phyloP scores from a whole-genome alignment of 2,888 invertebrate genomes.

The Sesamia inferens region DNA sequence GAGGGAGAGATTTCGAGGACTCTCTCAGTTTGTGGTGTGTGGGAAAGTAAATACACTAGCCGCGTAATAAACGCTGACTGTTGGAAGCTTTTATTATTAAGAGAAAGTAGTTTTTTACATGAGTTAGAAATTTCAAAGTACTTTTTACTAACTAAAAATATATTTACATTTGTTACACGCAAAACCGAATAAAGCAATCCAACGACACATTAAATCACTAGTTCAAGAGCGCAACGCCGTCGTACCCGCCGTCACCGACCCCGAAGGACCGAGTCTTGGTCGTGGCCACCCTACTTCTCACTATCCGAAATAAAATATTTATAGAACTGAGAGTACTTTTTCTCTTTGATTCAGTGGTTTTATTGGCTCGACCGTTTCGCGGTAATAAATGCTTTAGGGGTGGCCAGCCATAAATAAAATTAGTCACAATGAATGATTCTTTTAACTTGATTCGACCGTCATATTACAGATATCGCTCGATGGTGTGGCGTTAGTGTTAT shows the following conservation, averaged over 20 bases:
- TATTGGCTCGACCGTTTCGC: constrained; percentile 86
- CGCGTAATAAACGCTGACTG: constrained; percentile 29
- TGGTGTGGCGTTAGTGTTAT: constrained; percentile 61
- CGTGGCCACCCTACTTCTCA: constrained; percentile 82
- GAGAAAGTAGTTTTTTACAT: not conserved
- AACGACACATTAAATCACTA: constrained; percentile 40
- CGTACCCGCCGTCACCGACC: constrained; percentile 10
- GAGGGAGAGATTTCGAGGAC: constrained; percentile 59
- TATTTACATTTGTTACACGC: constrained; percentile 7
- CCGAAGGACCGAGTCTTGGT: constrained; percentile 42
- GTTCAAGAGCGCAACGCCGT: constrained; percentile 34
- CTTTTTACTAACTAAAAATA: not conserved
- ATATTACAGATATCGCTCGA: constrained; percentile 68
- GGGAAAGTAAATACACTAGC: constrained; percentile 43
- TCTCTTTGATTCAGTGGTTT: constrained; percentile 90
- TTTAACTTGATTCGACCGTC: constrained; percentile 74
- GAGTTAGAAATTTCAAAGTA: not conserved
- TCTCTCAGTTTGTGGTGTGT: constrained; percentile 57
- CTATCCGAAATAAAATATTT: constrained; percentile 90
- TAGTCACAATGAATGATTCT: constrained; percentile 85
- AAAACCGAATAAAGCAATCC: constrained; percentile 18
- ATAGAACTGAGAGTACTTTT: constrained; percentile 88
- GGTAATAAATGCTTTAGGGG: constrained; percentile 86
- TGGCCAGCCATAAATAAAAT: constrained; percentile 85
- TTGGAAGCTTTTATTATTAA: constrained; percentile 36